Base-by-base conservation (phyloP, 1,140 invertebrate species). In the Trichonephila clavipes region DNA sequence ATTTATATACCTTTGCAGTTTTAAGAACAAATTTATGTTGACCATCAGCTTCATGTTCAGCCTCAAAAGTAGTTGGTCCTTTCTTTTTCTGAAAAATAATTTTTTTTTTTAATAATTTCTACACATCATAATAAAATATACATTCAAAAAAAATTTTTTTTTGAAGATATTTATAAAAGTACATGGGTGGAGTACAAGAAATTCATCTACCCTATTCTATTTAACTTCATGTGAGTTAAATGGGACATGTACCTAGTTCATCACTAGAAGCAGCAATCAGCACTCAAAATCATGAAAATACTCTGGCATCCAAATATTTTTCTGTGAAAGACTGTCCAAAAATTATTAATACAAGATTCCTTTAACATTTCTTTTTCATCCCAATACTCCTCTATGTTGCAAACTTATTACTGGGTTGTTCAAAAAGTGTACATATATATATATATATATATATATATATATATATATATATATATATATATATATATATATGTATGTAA, bases 11-110 rank as follows among this genome's bases (percentile, higher is more conserved):
- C 58, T 93, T 93, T 40, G 92, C 62, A 51, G 92, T 93, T 28
- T 93, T 93, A 24, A 93, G 81, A 14, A 93, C 85, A 88, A 88
- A 93, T 28, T 93, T 93, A 18, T 88, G 86, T 12, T 28, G 61
- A 7, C 86, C 86, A 40, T 93, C 92, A 51, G 40, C 24, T 88
- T 93, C 92, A 58, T 93, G 51, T 8, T 93, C 91, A 72, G 4
- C 18, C 44, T 92, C 40, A n/a, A 40, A 14, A 10, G 12, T 34
- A 21, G 66, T 8, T 62, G 58, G 2, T 19, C 18, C 62, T n/a
- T 58, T 58, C 51, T 88, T 88, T 88, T 93, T 88, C 34, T 77
- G 62, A n/a, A 19, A 51, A 66, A 82, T 3, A 62, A 64, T 51
- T 51, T 10, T 51, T 51, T 51, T 51, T 51, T 2, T n/a, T 16